These are phyloP conservation scores for Sebastes cheni DNA, from an alignment of 2,797 vertebrate genomes.

Conservation along the genomic window DNA sequence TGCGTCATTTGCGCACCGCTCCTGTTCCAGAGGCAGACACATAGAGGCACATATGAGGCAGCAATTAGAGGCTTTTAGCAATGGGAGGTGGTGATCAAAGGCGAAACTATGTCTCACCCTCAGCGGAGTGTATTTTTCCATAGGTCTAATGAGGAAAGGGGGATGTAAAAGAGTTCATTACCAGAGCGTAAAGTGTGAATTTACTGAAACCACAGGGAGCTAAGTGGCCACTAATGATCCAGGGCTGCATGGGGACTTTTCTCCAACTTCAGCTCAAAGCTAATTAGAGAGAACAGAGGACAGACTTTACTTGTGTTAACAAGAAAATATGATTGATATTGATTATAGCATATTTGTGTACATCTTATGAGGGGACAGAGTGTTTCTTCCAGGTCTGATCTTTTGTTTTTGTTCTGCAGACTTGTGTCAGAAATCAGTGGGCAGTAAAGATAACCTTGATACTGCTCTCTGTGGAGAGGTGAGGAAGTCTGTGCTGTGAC, in stretches of 20 bases:
- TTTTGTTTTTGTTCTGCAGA: neutral
- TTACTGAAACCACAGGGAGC: constrained; percentile 68
- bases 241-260: constrained; percentile 30
- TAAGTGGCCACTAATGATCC: constrained; percentile 60
- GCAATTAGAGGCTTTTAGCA: constrained; percentile 54
- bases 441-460: neutral
- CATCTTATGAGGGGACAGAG: neutral
- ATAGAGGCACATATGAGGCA: neutral
- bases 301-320: constrained; percentile 23
- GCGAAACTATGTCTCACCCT: constrained; percentile 37
- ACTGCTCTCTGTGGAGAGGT: neutral
- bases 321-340: constrained; percentile 30
- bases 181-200: constrained; percentile 62
- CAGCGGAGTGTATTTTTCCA: constrained; percentile 31
- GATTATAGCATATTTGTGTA: neutral
- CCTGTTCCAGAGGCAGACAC: neutral
- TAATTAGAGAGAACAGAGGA: constrained; percentile 56
- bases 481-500: neutral
- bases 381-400: neutral
- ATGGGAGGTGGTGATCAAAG: constrained; percentile 48
- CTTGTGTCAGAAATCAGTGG: neutral
- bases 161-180: constrained; percentile 67
- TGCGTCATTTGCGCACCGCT: neutral
- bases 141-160: constrained; percentile 59
- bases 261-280: constrained; percentile 31